Base-by-base conservation (phyloP, 1,140 invertebrate species). In the Platorchestia sp. region DNA sequence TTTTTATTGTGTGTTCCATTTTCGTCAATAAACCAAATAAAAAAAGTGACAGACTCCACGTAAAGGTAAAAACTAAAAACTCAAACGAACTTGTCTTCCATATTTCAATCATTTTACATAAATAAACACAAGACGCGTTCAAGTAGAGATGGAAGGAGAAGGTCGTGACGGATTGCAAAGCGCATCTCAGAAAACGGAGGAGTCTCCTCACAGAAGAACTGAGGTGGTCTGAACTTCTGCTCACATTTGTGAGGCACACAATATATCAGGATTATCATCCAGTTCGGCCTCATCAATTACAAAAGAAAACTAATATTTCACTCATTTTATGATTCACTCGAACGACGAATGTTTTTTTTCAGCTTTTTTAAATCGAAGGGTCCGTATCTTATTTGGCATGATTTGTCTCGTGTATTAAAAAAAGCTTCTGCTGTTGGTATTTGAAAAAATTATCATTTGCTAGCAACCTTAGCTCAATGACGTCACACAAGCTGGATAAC, bases 101-200 rank as follows among this genome's bases (percentile, higher is more conserved):
- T 75, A 51, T 75, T 75, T 3, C 27, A 22, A 22, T 75, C 7
- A 75, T 75, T 75, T 75, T 75, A 3, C 3, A 36, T 3, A 27
- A 75, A 75, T 75, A 75, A 19, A 36, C 27, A 27, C 3, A 75
- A 19, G 27, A 75, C 27, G 14, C 59, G 27, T 36, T 3, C 27
- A 10, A 75, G 59, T 22, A 75, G 36, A 10, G 27, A 75, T 19
- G 27, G 59, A 75, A 51, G 47, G 19, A 75, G 27, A 75, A 75
- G 14, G 36, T 75, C 59, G 14, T 22, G 36, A 36, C 59, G 59
- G 36, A 75, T 22, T 27, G 14, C 59, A 1, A 27, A 75, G 59
- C 41, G 3, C 36, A 44, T 89, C 41, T 89, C 87, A 89, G 87
- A 89, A 89, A 89, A 89, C 87, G 87, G 87, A 89, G 87, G 5